These are phyloP conservation scores for Nesoenas mayeri DNA, from an alignment of 2,113 vertebrate genomes.

Conservation along the genomic window DNA sequence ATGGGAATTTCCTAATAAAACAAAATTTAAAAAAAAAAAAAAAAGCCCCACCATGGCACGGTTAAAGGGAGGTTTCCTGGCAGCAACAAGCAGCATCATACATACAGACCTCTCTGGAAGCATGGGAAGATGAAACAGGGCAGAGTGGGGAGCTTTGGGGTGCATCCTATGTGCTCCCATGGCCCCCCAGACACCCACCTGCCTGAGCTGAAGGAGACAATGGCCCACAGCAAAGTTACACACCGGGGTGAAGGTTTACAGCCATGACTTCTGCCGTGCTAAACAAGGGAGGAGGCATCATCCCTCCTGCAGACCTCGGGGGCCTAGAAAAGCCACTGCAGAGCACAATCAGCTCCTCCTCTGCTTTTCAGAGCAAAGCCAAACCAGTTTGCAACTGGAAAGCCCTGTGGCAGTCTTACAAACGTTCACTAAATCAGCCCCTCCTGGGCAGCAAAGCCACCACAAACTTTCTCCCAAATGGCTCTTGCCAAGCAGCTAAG, in stretches of 20 bases:
- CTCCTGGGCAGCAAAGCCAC: not conserved
- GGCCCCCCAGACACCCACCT: not conserved
- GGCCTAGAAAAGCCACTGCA: not conserved
- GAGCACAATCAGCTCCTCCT: not conserved
- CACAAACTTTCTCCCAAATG: not conserved
- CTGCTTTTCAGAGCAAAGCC: not conserved
- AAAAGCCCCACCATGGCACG: not conserved
- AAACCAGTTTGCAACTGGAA: not conserved
- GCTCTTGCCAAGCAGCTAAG: not conserved
- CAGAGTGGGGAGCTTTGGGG: not conserved
- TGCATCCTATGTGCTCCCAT: not conserved
- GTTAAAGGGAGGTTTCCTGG: not conserved
- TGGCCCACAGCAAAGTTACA: not conserved
- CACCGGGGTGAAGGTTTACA: rapidly evolving
- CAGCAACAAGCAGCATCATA: not conserved
- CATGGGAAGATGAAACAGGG: not conserved
- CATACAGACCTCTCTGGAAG: not conserved
- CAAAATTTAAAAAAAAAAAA: not conserved
- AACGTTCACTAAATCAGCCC: not conserved
- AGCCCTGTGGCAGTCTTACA: not conserved
- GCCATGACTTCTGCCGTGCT: rapidly evolving
- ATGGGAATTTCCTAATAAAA: constrained; percentile 76
- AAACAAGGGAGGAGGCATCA: not conserved
- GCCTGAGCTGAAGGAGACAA: not conserved
- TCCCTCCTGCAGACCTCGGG: rapidly evolving